These are phyloP conservation scores for Rhaphigaster nebulosa DNA, from an alignment of 2,888 invertebrate genomes.

Conservation along the genomic window DNA sequence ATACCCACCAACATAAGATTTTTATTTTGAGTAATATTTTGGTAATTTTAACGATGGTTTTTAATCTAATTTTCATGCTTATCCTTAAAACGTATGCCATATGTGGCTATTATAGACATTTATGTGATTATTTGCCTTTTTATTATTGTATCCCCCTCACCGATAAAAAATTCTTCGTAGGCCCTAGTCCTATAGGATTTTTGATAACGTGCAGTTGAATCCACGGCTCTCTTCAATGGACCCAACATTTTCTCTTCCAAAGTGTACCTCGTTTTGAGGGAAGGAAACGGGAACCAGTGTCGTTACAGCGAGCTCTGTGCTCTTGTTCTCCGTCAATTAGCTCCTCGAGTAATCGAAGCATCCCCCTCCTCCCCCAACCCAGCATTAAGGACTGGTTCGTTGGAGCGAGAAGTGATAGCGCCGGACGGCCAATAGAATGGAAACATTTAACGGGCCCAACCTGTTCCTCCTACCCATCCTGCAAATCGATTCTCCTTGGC, in stretches of 20 bases:
- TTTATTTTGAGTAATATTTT: too few species aligned
- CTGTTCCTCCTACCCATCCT: conserved; percentile 11
- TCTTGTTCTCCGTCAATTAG: conserved; percentile 41
- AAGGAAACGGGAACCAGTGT: conserved; percentile 1
- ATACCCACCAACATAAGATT: too few species aligned
- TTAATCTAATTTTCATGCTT: too few species aligned
- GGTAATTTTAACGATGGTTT: too few species aligned
- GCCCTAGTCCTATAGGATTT: not conserved
- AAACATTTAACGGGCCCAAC: conserved; percentile 36
- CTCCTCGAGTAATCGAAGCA: conserved; percentile 38
- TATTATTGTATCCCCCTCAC: too few species aligned
- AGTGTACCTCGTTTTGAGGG: conserved; percentile 2
- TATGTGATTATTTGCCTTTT: too few species aligned
- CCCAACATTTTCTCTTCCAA: not conserved
- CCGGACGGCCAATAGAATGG: conserved; percentile 36
- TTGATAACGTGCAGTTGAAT: not conserved
- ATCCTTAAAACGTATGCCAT: too few species aligned
- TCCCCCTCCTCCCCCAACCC: not conserved
- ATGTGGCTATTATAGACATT: too few species aligned
- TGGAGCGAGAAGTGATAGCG: conserved; percentile 33
- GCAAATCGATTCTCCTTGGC: not conserved
- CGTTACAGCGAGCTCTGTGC: not conserved
- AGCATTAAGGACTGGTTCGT: conserved; percentile 41
- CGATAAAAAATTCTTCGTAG: too few species aligned
- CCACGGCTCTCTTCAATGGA: not conserved